Base-by-base conservation (phyloP, 2,888 invertebrate species). In the Chelonus formosanus region DNA sequence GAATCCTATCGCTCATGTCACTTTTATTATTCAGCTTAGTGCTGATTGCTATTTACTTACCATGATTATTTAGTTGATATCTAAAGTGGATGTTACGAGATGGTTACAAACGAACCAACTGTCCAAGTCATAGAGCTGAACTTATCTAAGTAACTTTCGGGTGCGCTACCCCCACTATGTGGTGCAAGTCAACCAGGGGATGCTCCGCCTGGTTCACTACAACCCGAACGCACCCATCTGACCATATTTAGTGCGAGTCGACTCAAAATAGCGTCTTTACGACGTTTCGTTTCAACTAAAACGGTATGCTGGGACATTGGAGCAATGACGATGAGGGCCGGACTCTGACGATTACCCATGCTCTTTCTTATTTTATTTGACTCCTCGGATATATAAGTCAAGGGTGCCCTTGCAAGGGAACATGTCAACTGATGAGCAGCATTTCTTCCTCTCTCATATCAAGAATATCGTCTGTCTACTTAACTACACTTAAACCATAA, bases 221-320 rank as follows among this genome's bases (percentile, higher is more conserved):
- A 78, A 76, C 77, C 74, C 76, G 78, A 77, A 79, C 78, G 76
- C 77, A 75, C 75, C 78, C 76, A 81, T 82, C 81, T 79, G 80
- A 82, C 83, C 84, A 83, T 83, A 84, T 83, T 83, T 83, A 83
- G 83, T 82, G 78, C 77, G 81, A 81, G 82, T 78, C 68, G 74
- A 70, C 80, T 83, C 79, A 80, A 84, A 84, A 83, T 84, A 84
- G 84, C 80, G 78, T 75, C 78, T 78, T 71, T 72, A 71, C 68
- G 63, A 50, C 69, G 66, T 67, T 67, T 75, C 75, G 75, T 76
- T 80, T 78, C 78, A 75, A 80, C 80, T 80, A 80, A 80, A 80
- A 80, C 80, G 79, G 80, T 78, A 78, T 74, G 76, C 77, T 70
- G 75, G 71, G 76, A 65, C 63, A 67, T 65, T 34, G 48, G 40